Evolutionary conservation across 2,113 vertebrate species (phyloP).

Genomic region (Oncorhynchus gorbuscha): DNA sequence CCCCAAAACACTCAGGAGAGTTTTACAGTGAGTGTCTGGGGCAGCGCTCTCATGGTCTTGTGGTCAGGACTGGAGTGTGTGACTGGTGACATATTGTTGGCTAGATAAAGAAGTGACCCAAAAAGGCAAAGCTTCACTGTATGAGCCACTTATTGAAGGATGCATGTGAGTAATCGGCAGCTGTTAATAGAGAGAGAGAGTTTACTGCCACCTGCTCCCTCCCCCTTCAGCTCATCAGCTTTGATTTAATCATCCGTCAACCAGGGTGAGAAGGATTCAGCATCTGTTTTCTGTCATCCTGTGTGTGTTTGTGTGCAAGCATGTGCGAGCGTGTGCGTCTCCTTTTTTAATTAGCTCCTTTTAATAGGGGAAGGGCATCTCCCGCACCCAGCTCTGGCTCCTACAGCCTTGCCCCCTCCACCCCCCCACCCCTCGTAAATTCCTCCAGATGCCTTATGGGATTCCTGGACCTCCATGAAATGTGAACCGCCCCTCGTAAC

Average conservation of each 20-base stretch:
- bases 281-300: conserved; percentile 35
- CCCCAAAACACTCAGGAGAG: not conserved
- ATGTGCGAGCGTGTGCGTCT: conserved; percentile 22
- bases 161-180: conserved; percentile 12
- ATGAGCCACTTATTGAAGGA: conserved; percentile 38
- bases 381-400: conserved; percentile 47
- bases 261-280: conserved; percentile 8
- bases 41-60: not conserved
- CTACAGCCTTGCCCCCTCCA: not conserved
- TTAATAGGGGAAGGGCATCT: conserved; percentile 53
- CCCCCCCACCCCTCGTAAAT: conserved; percentile 63
- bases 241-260: conserved; percentile 13
- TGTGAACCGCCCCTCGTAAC: conserved; percentile 69
- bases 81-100: conserved; percentile 63
- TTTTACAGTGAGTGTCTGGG: not conserved
- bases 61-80: conserved; percentile 26
- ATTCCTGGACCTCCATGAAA: conserved; percentile 73
- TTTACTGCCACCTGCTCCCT: conserved; percentile 38
- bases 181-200: conserved; percentile 11
- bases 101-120: conserved; percentile 73
- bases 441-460: conserved; percentile 71
- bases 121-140: conserved; percentile 64
- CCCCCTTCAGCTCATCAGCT: conserved; percentile 10
- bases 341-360: conserved; percentile 59
- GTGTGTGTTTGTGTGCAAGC: conserved; percentile 5